Evolutionary conservation across 2,113 vertebrate species (phyloP), one percentile per base, ranked within the genome.

Genomic region (Ancistrus triradiatus): DNA sequence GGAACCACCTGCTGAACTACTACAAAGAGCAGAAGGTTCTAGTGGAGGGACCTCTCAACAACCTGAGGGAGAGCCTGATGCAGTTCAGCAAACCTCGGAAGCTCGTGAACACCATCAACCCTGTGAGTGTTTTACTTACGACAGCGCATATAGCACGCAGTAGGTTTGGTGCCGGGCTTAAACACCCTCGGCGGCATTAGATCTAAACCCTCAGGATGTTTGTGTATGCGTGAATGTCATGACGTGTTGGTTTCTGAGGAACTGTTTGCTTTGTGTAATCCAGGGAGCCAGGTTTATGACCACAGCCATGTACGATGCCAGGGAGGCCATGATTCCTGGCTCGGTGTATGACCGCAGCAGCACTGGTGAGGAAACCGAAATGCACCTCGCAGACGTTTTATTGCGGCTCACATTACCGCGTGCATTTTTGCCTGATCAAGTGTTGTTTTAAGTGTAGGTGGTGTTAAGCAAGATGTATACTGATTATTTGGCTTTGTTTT

Each of bases 1-100:
- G 96, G 96, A 99, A 99, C 73, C 96, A 99, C 81, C 85, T 99
- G 70, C 85, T 99, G 25, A 98, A 97, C 78, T 97, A 99, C 82
- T 99, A 98, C 84, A 99, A 99, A 81, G 96, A 99, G 78, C 96
- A 99, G 84, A 98, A 98, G 75, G 96, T 98, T 2, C 90, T 99
- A 19, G 96, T 98, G 70, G 96, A 99, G 60, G 96, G 95, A 1
- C 96, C 96, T 0, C 89, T 98, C n/a, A 99, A 98, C 77, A 99
- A 99, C 84, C 91, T 99, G 55, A 86, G 96, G 0, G 96, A 99
- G 82, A 99, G 96, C 77, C 92, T 99, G 0, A 99, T 99, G 96
- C 96, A 99, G 81, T 99, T 99, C 88, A 99, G 96, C 88, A 99
- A 99, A 76, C 96, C 96, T 0, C 90, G 95, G 46, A 99, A 99